These are phyloP conservation scores for Romanogobio albipinnatus DNA, from an alignment of 2,113 vertebrate genomes.

Conservation along the genomic window DNA sequence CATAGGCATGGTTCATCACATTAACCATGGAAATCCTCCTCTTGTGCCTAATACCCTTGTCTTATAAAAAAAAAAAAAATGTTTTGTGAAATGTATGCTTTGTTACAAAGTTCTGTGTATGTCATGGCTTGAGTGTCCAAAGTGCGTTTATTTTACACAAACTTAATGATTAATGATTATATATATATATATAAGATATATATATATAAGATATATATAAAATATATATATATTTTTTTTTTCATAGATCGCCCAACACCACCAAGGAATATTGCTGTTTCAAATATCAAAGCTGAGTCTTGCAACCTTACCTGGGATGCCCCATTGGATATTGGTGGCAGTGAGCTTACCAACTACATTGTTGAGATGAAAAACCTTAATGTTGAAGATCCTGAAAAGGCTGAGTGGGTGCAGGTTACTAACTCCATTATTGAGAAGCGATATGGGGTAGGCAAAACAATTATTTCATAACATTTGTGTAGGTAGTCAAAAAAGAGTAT, in stretches of 20 bases:
- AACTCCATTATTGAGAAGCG: conserved; percentile 85
- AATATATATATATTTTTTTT: conserved; percentile 27
- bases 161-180: neutral
- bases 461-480: neutral
- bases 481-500: neutral
- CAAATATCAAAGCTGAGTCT: conserved; percentile 90
- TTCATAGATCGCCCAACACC: conserved; percentile 90
- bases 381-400: conserved; percentile 71
- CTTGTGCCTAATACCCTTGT: neutral
- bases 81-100: neutral
- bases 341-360: conserved; percentile 94
- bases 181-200: too few species aligned
- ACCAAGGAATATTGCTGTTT: conserved; percentile 88
- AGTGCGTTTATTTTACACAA: conserved; percentile 1
- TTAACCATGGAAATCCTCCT: neutral
- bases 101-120: neutral
- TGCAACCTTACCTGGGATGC: conserved; percentile 91
- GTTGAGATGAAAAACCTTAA: conserved; percentile 85
- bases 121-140: neutral
- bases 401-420: conserved; percentile 90
- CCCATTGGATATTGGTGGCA: conserved; percentile 91
- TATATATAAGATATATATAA: too few species aligned
- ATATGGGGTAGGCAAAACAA: conserved; percentile 80
- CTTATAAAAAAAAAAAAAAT: neutral
- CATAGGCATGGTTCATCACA: neutral